phyloP scores from a whole-genome alignment of 2,113 vertebrate genomes.

The Rallus limicola region DNA sequence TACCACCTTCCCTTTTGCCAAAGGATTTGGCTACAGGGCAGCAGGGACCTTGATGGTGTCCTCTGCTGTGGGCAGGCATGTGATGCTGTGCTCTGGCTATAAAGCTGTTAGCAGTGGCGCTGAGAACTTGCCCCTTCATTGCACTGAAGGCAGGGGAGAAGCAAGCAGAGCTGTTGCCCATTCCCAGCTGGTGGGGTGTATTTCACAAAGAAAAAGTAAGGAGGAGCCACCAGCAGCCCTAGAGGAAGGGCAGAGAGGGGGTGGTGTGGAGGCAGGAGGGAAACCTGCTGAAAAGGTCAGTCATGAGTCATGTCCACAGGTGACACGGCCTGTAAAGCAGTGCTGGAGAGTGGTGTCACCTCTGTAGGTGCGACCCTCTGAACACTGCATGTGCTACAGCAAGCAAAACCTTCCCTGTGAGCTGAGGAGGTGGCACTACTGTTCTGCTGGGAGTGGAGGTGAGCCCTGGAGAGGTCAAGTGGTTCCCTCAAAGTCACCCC shows the following conservation, averaged over 20 bases:
- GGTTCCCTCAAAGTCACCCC: not conserved
- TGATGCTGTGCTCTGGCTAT: not conserved
- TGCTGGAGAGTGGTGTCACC: not conserved
- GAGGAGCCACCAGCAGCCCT: not conserved
- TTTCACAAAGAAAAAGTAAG: not conserved
- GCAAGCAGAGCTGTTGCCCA: not conserved
- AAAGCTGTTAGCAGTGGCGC: rapidly evolving
- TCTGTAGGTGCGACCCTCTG: not conserved
- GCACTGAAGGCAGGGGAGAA: not conserved
- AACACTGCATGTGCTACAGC: rapidly evolving
- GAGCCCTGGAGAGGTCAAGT: not conserved
- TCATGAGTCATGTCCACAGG: not conserved
- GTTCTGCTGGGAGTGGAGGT: not conserved
- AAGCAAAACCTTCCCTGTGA: not conserved
- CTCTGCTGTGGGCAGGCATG: not conserved
- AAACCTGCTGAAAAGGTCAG: not conserved
- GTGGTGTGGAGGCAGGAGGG: not conserved
- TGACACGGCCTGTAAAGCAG: not conserved
- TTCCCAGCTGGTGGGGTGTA: not conserved
- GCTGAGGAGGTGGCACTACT: not conserved
- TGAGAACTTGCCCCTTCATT: not conserved
- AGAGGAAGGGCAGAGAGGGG: not conserved
- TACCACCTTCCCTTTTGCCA: not conserved
- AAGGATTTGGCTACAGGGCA: not conserved
- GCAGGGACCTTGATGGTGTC: not conserved